phyloP scores from a whole-genome alignment of 2,797 vertebrate genomes.

The Lates japonicus region DNA sequence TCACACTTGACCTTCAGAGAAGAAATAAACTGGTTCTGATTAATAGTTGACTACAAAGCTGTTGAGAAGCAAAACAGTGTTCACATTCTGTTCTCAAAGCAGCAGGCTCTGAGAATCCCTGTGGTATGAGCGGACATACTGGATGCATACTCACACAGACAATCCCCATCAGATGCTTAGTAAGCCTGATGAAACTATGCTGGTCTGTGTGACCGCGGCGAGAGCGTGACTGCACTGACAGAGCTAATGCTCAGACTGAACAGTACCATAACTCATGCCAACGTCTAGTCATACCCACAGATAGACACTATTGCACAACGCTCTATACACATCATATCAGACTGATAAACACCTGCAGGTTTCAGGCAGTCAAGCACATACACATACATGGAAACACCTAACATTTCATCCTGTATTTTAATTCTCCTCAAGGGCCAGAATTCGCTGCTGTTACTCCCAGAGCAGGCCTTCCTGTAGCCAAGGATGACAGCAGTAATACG shows the following conservation, averaged over 20 bases:
- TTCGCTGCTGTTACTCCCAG: conserved; percentile 83
- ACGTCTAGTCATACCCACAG: conserved; percentile 5
- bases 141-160: conserved; percentile 51
- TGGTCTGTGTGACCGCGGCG: conserved; percentile 24
- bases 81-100: conserved; percentile 60
- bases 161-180: conserved; percentile 61
- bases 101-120: conserved; percentile 31
- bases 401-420: conserved; percentile 26
- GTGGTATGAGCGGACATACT: conserved; percentile 38
- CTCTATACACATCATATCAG: neutral
- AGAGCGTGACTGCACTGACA: conserved; percentile 53
- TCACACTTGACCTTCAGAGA: conserved; percentile 41
- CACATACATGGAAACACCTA: neutral
- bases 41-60: conserved; percentile 53
- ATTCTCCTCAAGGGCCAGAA: conserved; percentile 65
- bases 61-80: conserved; percentile 40
- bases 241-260: conserved; percentile 44
- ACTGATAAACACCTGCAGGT: conserved; percentile 6
- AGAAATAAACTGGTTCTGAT: conserved; percentile 44
- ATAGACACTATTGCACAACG: neutral
- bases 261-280: conserved; percentile 29
- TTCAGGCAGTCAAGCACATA: neutral
- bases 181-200: conserved; percentile 59
- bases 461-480: conserved; percentile 89
- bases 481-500: conserved; percentile 91